phyloP scores from a whole-genome alignment of 2,797 vertebrate genomes.

The Enteromius afrohamiltoni region DNA sequence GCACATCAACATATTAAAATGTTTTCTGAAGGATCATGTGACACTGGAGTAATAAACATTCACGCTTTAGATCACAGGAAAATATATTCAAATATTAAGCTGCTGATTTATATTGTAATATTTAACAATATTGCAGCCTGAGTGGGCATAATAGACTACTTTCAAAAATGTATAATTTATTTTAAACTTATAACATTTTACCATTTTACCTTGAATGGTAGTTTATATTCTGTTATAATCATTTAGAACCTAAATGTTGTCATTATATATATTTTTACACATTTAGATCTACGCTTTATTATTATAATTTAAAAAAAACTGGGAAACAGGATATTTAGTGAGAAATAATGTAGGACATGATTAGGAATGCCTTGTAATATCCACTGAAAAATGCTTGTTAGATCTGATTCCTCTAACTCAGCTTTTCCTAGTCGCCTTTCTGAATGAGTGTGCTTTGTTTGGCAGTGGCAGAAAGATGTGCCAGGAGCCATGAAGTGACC shows the following conservation, averaged over 20 bases:
- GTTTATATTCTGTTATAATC: neutral
- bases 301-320: neutral
- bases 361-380: neutral
- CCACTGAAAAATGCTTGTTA: neutral
- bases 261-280: neutral
- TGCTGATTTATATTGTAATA: neutral
- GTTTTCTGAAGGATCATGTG: neutral
- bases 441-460: constrained; percentile 1
- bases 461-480: constrained; percentile 15
- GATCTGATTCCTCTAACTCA: neutral
- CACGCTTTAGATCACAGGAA: neutral
- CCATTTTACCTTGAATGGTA: neutral
- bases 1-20: constrained; percentile 7
- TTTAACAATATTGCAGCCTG: neutral
- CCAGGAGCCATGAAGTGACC: neutral
- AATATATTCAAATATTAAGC: neutral
- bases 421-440: neutral
- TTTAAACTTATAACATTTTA: neutral
- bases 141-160: neutral
- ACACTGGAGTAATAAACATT: neutral
- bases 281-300: neutral
- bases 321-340: neutral
- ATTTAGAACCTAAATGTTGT: neutral
- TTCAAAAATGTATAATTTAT: neutral
- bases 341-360: neutral